Base-by-base conservation (phyloP, 2,797 vertebrate species). In the Channa striata region DNA sequence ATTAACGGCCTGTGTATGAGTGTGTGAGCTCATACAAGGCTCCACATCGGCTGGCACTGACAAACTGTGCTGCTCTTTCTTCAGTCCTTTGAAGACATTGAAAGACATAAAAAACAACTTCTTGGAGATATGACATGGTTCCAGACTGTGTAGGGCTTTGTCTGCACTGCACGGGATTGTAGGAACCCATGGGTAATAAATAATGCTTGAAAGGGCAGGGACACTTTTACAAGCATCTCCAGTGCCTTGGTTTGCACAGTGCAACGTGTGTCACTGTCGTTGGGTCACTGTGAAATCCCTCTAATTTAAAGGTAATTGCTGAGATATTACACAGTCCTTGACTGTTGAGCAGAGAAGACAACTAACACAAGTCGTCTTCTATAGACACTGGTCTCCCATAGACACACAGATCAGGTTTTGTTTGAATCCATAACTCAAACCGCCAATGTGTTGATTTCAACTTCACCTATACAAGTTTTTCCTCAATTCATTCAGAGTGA, bases 401-500 rank as follows among this genome's bases (percentile, higher is more conserved):
- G n/a, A 1, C 52, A 62, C 11, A 57, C 33, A 59, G 52, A 6
- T 21, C 50, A 67, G 43, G 39, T 16, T 54, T 36, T 46, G 14
- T 67, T 34, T 13, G 36, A 2, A 60, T 14, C 34, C 64, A 62
- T 49, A 8, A 23, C 0, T 3, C 9, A 59, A 44, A 52, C 17
- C 44, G 48, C 14, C 11, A 20, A 8, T 2, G 10, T 21, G 33
- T 33, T 37, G n/a, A 73, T 61, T 63, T 30, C n/a, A 68, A 39
- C 30, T 48, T 67, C n/a, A 77, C 58, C 12, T 68, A 62, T 12
- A 36, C 39, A 62, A n/a, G 23, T 44, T 33, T 59, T 62, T 0
- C 51, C 21, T 68, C 9, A 0, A 39, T 78, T 67, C 40, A 66
- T 77, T 78, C 61, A 65, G 33, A 50, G 52, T 88, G 85, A 89